These are phyloP conservation scores for Orycteropus afer DNA, from an alignment of 2,113 vertebrate genomes.

Conservation along the genomic window DNA sequence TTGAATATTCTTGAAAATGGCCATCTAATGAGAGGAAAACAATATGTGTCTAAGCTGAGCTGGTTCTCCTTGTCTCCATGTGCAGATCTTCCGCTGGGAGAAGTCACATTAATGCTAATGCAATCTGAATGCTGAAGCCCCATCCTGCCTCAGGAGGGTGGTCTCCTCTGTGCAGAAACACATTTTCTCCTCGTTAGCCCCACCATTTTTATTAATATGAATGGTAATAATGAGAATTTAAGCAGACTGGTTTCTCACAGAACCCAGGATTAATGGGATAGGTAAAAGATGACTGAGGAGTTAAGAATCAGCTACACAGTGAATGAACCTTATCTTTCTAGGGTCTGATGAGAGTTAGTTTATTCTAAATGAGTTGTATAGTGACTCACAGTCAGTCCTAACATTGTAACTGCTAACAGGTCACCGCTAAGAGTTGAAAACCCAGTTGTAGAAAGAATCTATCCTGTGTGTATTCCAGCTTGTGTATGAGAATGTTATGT, in stretches of 20 bases:
- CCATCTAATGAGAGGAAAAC: slow-evolving; percentile 68
- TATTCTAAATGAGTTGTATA: slow-evolving; percentile 30
- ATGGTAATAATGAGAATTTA: slow-evolving; percentile 64
- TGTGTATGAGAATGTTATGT: neutral
- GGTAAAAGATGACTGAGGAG: neutral
- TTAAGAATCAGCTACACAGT: slow-evolving; percentile 49
- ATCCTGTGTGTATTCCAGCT: neutral
- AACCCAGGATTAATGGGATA: slow-evolving; percentile 29
- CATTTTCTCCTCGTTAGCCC: slow-evolving; percentile 67
- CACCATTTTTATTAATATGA: slow-evolving; percentile 68
- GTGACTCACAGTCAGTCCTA: neutral
- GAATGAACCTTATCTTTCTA: slow-evolving; percentile 10
- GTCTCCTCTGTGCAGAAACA: slow-evolving; percentile 9
- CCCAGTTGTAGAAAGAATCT: neutral
- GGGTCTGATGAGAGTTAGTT: slow-evolving; percentile 38
- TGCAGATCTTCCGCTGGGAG: neutral
- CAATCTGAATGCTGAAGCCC: neutral
- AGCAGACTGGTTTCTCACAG: slow-evolving; percentile 52
- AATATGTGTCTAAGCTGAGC: neutral
- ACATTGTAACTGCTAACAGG: neutral
- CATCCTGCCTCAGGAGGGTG: slow-evolving; percentile 20
- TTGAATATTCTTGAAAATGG: slow-evolving; percentile 71
- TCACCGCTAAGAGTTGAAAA: neutral
- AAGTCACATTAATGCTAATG: slow-evolving; percentile 68
- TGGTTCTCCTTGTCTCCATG: neutral